These are phyloP conservation scores for Condylura cristata DNA, from an alignment of 2,113 vertebrate species.

Conservation along the genomic window DNA sequence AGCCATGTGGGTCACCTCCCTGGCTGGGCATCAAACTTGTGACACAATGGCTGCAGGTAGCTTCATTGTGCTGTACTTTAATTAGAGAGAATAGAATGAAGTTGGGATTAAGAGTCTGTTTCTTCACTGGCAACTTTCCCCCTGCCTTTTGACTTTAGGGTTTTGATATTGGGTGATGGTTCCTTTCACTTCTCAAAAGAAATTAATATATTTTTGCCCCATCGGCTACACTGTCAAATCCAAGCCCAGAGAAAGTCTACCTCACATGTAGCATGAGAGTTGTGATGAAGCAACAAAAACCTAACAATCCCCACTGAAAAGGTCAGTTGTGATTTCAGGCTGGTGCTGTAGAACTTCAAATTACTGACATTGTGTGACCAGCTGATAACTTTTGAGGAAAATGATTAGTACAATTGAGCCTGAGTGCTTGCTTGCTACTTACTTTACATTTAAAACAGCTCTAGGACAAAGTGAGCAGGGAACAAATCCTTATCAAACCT, in stretches of 20 bases:
- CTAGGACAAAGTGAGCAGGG: background rate
- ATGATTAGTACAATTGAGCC: background rate
- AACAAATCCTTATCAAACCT: background rate
- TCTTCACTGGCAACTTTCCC: background rate
- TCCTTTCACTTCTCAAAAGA: conserved; percentile 46
- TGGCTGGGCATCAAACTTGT: too few species aligned
- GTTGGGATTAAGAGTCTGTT: background rate
- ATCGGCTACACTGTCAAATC: background rate
- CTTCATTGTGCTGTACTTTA: too few species aligned
- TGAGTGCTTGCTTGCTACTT: background rate
- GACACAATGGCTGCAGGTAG: too few species aligned
- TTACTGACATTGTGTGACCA: background rate
- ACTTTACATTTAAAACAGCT: conserved; percentile 33
- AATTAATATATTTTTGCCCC: conserved; percentile 19
- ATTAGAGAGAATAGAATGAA: background rate
- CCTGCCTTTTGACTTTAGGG: conserved; percentile 12
- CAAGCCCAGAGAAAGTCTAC: background rate
- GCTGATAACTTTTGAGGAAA: background rate
- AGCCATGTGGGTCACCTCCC: too few species aligned
- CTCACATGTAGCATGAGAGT: background rate
- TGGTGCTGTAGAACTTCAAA: background rate
- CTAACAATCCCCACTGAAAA: background rate
- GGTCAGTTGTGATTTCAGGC: background rate
- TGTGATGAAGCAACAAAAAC: background rate
- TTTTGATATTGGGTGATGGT: background rate